Conservation (phyloP, 2,797 vertebrate genomes). For the Thaleichthys pacificus region DNA sequence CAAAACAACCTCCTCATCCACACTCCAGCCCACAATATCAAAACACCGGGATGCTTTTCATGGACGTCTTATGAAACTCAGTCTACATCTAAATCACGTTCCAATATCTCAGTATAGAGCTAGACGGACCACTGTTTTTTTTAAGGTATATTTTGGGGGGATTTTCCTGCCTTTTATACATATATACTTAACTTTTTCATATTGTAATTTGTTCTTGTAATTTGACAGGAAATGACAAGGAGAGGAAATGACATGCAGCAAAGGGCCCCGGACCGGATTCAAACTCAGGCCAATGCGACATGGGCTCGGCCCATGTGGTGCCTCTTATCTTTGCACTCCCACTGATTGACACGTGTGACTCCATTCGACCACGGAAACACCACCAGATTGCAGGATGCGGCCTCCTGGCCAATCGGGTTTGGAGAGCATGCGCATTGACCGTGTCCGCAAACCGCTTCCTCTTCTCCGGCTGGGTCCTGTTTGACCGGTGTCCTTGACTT, state of each 20-base stretch:
- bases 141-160: no score
- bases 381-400: constrained; percentile 34
- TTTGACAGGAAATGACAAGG: background rate
- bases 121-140: no score
- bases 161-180: no score
- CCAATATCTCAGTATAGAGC: no score
- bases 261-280: no score
- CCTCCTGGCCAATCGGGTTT: constrained; percentile 55
- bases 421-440: constrained; percentile 52
- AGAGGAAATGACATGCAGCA: background rate
- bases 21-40: no score
- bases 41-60: no score
- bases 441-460: constrained; percentile 51
- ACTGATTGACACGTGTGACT: constrained; percentile 25
- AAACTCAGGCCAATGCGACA: background rate
- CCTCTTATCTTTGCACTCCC: constrained; percentile 25
- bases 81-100: no score
- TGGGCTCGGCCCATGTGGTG: constrained; percentile 11
- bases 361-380: background rate
- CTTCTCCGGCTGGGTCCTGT: constrained; percentile 46
- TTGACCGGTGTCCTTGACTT: constrained; percentile 57
- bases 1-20: no score
- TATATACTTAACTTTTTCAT: no score
- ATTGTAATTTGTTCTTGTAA: no score
- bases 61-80: no score